A percentile compares a stretch with the other conserved stretches of the same genome.
Conservation (phyloP, 2,888 invertebrate genomes). For the Dryocosmus kuriphilus region DNA sequence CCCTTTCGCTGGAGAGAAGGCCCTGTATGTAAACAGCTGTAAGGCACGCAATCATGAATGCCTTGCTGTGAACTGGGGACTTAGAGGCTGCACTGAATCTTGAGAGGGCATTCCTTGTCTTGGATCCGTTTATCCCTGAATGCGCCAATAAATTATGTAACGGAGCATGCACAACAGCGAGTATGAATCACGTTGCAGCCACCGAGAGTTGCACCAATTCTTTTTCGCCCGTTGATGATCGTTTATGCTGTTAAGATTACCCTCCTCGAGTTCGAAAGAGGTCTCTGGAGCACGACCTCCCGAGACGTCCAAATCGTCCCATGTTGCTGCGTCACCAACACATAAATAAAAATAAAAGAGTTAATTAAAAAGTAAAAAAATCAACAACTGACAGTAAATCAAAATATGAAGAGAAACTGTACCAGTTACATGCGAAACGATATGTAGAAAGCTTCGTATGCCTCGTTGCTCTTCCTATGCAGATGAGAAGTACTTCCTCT, state of each 20-base stretch:
- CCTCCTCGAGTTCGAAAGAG: slow-evolving; percentile 26
- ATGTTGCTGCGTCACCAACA: not conserved
- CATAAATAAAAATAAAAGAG: not conserved
- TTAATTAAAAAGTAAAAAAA: slow-evolving; percentile 13
- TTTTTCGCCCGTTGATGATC: slow-evolving; percentile 35
- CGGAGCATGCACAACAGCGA: slow-evolving; percentile 48
- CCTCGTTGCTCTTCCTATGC: slow-evolving; percentile 8
- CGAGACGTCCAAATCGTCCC: slow-evolving; percentile 12
- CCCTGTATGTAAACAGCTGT: slow-evolving; percentile 5
- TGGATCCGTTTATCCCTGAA: slow-evolving; percentile 52
- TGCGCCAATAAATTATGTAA: slow-evolving; percentile 59
- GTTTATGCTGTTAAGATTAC: slow-evolving; percentile 22
- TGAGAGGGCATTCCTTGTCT: slow-evolving; percentile 40
- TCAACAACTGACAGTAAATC: slow-evolving; percentile 52
- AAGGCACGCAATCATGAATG: slow-evolving; percentile 4
- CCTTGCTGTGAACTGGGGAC: not conserved
- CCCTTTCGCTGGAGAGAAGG: not conserved
- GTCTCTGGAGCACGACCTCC: slow-evolving; percentile 30
- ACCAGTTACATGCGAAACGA: slow-evolving; percentile 59
- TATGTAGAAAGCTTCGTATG: slow-evolving; percentile 54
- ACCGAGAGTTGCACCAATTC: slow-evolving; percentile 45
- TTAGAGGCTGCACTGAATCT: not conserved
- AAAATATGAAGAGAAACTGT: slow-evolving; percentile 56
- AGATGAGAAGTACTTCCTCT: slow-evolving; percentile 34
- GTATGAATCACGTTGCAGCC: slow-evolving; percentile 53